phyloP scores from a whole-genome alignment of 2,888 invertebrate species.

The Drosophila neonasuta region DNA sequence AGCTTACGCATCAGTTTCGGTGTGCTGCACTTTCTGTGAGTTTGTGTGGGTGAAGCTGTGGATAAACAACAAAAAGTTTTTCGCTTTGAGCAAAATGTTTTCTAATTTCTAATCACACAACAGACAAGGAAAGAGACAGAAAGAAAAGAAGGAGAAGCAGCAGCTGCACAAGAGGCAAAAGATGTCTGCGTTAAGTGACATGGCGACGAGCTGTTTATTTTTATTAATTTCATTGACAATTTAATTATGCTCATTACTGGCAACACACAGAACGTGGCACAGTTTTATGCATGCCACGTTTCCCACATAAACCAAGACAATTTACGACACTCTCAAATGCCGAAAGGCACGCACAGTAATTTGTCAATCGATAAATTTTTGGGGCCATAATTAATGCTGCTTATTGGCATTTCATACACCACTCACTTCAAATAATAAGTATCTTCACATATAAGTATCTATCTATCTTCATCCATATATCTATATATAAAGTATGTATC shows the following conservation, averaged over 20 bases:
- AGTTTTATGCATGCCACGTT: constrained; percentile 70
- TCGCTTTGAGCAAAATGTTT: constrained; percentile 45
- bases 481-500: neutral
- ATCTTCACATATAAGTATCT: constrained; percentile 7
- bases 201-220: constrained; percentile 35
- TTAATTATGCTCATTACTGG: constrained; percentile 59
- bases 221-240: constrained; percentile 50
- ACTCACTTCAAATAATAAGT: constrained; percentile 8
- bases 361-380: constrained; percentile 74
- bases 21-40: constrained; percentile 41
- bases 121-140: neutral
- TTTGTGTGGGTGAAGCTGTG: constrained; percentile 26
- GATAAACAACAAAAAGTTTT: constrained; percentile 33
- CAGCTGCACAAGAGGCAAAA: neutral
- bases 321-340: constrained; percentile 54
- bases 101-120: constrained; percentile 34
- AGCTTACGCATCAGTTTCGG: constrained; percentile 24
- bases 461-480: neutral
- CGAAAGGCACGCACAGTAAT: constrained; percentile 67
- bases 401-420: constrained; percentile 69
- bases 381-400: constrained; percentile 67
- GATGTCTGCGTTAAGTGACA: constrained; percentile 21
- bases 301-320: constrained; percentile 56
- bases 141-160: neutral
- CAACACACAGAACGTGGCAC: constrained; percentile 48